Evolutionary conservation across 92 coral and sea anemone species (phyloP), one percentile per base, ranked within the genome.

Genomic region (Scolanthus callimorphus): DNA sequence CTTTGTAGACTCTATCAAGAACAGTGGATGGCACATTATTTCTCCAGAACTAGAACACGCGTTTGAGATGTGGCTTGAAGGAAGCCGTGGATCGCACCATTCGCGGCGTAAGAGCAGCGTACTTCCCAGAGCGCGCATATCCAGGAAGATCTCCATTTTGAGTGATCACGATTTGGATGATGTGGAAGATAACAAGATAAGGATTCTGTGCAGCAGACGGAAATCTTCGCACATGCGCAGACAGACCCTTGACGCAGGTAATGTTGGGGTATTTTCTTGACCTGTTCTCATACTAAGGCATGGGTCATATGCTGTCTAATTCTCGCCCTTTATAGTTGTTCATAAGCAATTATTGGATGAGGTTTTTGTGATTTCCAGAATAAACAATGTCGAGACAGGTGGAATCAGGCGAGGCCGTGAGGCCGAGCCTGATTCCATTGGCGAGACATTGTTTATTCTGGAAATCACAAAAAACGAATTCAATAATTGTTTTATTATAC

Each of bases 21-120:
- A 62, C 12, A 66, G 66, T 4, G 85, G 75, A 0, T 71, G 78
- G 49, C 39, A 48, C 11, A 25, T 77, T 11, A 38, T 61, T 1
- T 72, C 77, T 0, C 76, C 60, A 4, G 58, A 49, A 6, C 17
- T 86, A 34, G 95, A 86, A 28, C 52, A 39, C 8, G 76, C 77
- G 8, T 77, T 86, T 29, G 56, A 55, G 1, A n/a, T 50, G 20
- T 86, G 95, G 95, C 31, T 37, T 26, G 9, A 27, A 31, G 73
- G 62, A 0, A 54, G 26, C 37, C 15, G 20, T 2, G 38, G 20
- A n/a, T 20, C 6, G 45, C 8, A 13, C 2, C 19, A 11, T 19
- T 26, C 25, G 11, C 3, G 24, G 13, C 31, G 54, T 1, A 41
- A 55, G 8, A 29, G 29, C 0, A 37, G 31, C 3, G 39, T 25